Percentiles rank a stretch among this genome's conserved stretches.
Conservation (phyloP, 2,113 vertebrate species). For the Caranx melampygus region DNA sequence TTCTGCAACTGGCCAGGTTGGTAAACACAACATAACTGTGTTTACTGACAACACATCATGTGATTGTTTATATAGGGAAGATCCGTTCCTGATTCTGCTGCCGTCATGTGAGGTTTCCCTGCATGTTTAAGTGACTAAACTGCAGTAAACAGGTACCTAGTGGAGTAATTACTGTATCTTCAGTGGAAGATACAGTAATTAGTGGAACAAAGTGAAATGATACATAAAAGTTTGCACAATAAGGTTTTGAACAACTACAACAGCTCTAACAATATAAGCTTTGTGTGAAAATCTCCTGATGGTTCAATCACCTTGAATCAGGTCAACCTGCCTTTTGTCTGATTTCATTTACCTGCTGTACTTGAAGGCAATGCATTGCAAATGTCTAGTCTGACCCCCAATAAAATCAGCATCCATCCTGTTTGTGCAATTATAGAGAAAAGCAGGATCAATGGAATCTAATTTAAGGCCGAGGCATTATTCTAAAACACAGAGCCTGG, state of each 20-base stretch:
- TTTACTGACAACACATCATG: constrained; percentile 47
- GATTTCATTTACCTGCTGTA: constrained; percentile 62
- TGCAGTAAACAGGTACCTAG: neutral
- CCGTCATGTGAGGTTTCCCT: neutral
- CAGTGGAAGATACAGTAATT: neutral
- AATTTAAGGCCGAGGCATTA: constrained; percentile 78
- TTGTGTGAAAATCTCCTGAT: constrained; percentile 7
- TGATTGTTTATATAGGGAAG: constrained; percentile 20
- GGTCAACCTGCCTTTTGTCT: constrained; percentile 51
- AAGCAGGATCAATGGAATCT: constrained; percentile 75
- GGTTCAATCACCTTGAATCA: constrained; percentile 56
- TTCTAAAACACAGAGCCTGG: constrained; percentile 68
- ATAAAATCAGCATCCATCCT: constrained; percentile 70
- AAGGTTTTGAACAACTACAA: constrained; percentile 1
- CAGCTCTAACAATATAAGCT: neutral
- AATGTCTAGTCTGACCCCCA: constrained; percentile 67
- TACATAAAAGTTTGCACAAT: neutral
- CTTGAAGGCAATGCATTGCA: constrained; percentile 62
- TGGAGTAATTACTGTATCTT: neutral
- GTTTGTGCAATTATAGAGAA: constrained; percentile 72
- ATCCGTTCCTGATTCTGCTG: constrained; percentile 11
- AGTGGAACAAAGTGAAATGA: neutral
- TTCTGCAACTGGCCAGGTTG: constrained; percentile 38
- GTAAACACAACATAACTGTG: constrained; percentile 53
- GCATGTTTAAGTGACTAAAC: constrained; percentile 1